Percentiles rank a stretch among this genome's conserved stretches.
phyloP scores from a whole-genome alignment of 1,140 invertebrate genomes.

The Sycobia sp. region DNA sequence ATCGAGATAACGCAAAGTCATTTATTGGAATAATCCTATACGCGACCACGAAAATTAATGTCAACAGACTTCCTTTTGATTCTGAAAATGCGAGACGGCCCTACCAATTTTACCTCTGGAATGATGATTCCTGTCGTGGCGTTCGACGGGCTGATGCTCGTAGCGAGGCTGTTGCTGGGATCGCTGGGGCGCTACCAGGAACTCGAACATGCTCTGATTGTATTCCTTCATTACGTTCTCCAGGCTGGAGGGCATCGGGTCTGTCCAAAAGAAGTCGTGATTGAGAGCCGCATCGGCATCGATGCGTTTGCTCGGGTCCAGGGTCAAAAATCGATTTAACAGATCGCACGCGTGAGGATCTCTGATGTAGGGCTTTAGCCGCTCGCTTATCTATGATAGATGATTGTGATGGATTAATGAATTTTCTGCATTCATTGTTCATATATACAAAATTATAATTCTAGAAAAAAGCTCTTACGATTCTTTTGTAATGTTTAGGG shows the following conservation, averaged over 20 bases:
- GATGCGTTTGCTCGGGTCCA: constrained; percentile 90
- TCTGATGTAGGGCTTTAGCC: constrained; percentile 89
- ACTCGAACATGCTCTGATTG: constrained; percentile 95
- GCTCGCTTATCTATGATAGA: constrained; percentile 86
- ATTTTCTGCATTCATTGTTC: no score
- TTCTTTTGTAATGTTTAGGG: constrained; percentile 87
- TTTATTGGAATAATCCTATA: no score
- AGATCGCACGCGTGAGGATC: constrained; percentile 92
- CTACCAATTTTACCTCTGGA: no score
- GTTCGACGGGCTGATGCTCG: not conserved
- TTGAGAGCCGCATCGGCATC: constrained; percentile 65
- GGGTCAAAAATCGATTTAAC: constrained; percentile 87
- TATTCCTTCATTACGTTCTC: constrained; percentile 93
- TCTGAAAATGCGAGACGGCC: no score
- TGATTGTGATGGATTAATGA: no score
- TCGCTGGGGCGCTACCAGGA: constrained; percentile 77
- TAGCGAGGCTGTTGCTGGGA: constrained; percentile 58
- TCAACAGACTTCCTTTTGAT: no score
- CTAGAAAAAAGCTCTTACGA: constrained; percentile 62
- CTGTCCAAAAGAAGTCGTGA: constrained; percentile 98
- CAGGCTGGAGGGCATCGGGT: constrained; percentile 92
- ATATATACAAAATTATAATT: not conserved
- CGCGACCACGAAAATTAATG: no score
- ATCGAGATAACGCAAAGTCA: no score
- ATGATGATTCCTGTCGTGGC: no score